A percentile compares a stretch with the other conserved stretches of the same genome.
Evolutionary conservation across 1,140 invertebrate species (phyloP).

Genomic region (Epicauta chinensis): DNA sequence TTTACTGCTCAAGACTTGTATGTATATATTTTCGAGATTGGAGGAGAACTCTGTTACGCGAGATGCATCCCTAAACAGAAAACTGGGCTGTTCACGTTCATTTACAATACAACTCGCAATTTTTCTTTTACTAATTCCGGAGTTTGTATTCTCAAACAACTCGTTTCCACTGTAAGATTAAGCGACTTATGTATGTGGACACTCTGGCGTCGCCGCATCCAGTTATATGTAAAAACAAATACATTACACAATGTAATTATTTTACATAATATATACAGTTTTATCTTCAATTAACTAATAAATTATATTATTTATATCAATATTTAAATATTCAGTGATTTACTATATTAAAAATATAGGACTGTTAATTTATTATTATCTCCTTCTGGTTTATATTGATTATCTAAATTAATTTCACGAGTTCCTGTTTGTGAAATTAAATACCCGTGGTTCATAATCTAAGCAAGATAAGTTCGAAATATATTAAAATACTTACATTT

Average conservation of each 20-base stretch:
- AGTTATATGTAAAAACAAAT: conserved; percentile 3
- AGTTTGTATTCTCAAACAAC: conserved; percentile 35
- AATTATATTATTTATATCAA: no score
- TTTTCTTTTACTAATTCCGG: conserved; percentile 33
- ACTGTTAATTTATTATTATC: no score
- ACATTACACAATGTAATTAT: not conserved
- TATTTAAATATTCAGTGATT: no score
- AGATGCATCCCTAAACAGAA: conserved; percentile 29
- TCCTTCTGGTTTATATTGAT: no score
- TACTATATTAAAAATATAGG: no score
- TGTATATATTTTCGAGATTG: conserved; percentile 32
- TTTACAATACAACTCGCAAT: conserved; percentile 31
- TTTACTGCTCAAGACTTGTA: conserved; percentile 31
- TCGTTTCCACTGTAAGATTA: conserved; percentile 14
- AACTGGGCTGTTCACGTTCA: conserved; percentile 24
- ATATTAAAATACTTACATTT: no score
- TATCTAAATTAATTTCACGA: no score
- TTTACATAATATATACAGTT: not conserved
- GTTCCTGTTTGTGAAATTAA: no score
- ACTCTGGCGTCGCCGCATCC: conserved; percentile 12
- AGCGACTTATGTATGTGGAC: conserved; percentile 17
- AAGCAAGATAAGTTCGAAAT: no score
- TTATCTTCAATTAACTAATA: no score
- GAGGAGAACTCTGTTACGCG: conserved; percentile 26
- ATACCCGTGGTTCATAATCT: no score